Evolutionary conservation across 2,797 vertebrate species (phyloP), one percentile per base, ranked within the genome.

Genomic region (Neosilurus mollespiculum): DNA sequence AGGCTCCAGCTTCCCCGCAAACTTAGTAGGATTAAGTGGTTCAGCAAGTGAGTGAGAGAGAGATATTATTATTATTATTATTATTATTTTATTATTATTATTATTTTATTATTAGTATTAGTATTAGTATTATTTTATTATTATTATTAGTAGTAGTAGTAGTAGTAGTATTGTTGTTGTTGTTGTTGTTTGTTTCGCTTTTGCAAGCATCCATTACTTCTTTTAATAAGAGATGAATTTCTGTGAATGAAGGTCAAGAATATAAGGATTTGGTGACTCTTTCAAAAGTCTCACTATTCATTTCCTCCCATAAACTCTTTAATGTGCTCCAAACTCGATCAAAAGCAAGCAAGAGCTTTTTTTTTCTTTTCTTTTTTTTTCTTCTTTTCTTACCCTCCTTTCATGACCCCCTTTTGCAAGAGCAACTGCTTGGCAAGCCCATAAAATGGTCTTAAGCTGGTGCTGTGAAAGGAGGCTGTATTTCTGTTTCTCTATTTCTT

Each of bases 251-350:
- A 54, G 54, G 61, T 78, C 59, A 78, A 58, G 82, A 49, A 66
- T 54, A 80, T 85, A 83, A 90, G 83, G 75, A 78, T 89, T 89
- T 89, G 81, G 86, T 86, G 86, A 82, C 87, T 87, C 80, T 87
- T 26, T 92, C 81, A 86, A 92, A 91, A 94, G 89, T 89, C 24
- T 88, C 88, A 89, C 93, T 92, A 93, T 94, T 92, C 88, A 92
- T 90, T 88, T 90, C 87, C 92, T 90, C 34, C 87, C 91, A 87
- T 92, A 91, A 90, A 91, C 87, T 92, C 88, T 89, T 92, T 93
- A 91, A 92, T 89, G 83, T 83, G 88, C 91, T 91, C 91, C 93
- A 93, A 91, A 94, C 65, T 81, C 81, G 86, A 84, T 43, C 84
- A 80, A 83, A 87, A 82, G 81, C 87, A 89, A 84, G 64, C 78